Percentiles rank a stretch among this genome's conserved stretches.
Evolutionary conservation across 2,113 vertebrate species (phyloP).

Genomic region (Columba janthina): DNA sequence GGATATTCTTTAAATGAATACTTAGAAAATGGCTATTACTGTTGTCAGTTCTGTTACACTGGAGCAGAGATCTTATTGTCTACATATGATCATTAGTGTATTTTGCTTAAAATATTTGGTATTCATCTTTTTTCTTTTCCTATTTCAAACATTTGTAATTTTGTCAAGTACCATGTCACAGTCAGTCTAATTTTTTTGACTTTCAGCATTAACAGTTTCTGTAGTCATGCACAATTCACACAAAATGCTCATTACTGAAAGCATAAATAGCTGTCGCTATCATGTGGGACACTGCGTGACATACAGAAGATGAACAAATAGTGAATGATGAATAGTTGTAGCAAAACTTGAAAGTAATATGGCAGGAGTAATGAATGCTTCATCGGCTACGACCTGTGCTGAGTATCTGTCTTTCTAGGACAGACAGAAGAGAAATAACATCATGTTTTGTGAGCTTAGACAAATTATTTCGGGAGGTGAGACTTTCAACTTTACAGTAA

Average conservation of each 20-base stretch:
- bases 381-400: not conserved
- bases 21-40: not conserved
- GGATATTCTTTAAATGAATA: not conserved
- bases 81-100: not conserved
- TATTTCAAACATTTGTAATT: not conserved
- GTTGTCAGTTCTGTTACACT: not conserved
- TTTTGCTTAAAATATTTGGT: not conserved
- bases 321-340: not conserved
- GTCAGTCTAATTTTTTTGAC: conserved; percentile 11
- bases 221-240: not conserved
- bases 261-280: not conserved
- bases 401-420: not conserved
- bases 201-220: not conserved
- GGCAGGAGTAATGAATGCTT: not conserved
- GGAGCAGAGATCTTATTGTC: not conserved
- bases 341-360: not conserved
- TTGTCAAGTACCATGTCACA: not conserved
- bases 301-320: not conserved
- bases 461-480: not conserved
- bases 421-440: not conserved
- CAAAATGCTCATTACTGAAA: not conserved
- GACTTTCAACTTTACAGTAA: not conserved
- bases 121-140: not conserved
- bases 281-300: not conserved
- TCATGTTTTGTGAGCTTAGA: not conserved